Evolutionary conservation across 2,113 vertebrate species (phyloP).

Genomic region (Nothoprocta perdicaria): DNA sequence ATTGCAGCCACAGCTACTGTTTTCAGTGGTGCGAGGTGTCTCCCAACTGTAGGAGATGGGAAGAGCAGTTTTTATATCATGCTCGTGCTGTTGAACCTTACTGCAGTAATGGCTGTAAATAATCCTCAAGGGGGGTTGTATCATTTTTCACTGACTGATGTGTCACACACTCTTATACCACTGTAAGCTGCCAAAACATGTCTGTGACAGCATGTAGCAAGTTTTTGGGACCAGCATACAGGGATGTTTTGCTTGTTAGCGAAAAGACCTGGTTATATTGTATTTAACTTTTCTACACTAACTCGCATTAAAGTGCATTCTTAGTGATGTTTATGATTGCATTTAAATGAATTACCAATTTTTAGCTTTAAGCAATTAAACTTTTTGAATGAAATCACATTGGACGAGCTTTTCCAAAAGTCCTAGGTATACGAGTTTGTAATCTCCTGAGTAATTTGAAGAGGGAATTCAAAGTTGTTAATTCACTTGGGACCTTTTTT

Average conservation of each 20-base stretch:
- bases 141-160: slow-evolving; percentile 31
- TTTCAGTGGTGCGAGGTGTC: neutral
- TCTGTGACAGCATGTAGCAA: neutral
- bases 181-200: slow-evolving; percentile 8
- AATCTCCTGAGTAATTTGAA: neutral
- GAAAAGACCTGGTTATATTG: slow-evolving; percentile 39
- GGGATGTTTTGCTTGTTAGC: slow-evolving; percentile 14
- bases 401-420: neutral
- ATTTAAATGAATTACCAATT: neutral
- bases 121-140: slow-evolving; percentile 22
- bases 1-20: neutral
- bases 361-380: neutral
- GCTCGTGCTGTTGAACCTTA: slow-evolving; percentile 37
- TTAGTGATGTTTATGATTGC: neutral
- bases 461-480: neutral
- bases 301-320: slow-evolving; percentile 10
- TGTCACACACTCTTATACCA: neutral
- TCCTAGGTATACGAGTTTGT: neutral
- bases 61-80: slow-evolving; percentile 12
- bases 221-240: neutral
- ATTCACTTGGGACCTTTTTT: neutral
- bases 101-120: slow-evolving; percentile 39
- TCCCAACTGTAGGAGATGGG: neutral
- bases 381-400: neutral
- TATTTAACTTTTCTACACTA: slow-evolving; percentile 33